phyloP scores from a whole-genome alignment of 2,797 vertebrate genomes.

The Parauchenoglanis ngamensis region DNA sequence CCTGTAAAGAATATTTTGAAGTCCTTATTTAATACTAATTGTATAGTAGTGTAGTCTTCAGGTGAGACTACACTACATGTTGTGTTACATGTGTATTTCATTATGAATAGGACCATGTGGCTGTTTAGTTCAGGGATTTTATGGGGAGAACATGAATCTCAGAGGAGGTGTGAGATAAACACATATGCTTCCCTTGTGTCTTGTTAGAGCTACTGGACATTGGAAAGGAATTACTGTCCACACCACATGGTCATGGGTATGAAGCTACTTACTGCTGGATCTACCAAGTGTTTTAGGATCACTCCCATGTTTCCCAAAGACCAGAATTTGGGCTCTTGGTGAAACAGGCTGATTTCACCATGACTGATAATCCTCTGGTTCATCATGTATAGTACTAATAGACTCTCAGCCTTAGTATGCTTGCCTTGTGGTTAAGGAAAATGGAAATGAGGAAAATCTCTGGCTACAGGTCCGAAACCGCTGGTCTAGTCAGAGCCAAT shows the following conservation, averaged over 20 bases:
- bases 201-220: constrained; percentile 20
- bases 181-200: constrained; percentile 11
- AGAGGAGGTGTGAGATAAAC: constrained; percentile 31
- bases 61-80: background rate
- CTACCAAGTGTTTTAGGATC: constrained; percentile 3
- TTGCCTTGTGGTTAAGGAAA: background rate
- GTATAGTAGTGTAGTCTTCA: background rate
- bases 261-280: background rate
- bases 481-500: background rate
- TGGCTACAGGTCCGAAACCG: background rate
- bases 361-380: background rate
- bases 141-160: constrained; percentile 19
- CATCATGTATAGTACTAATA: background rate
- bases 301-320: background rate
- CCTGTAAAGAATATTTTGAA: background rate
- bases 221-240: background rate
- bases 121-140: constrained; percentile 22
- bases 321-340: background rate
- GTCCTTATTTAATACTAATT: background rate
- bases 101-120: background rate
- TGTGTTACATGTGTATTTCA: constrained; percentile 17
- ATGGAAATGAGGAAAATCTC: background rate
- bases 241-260: background rate
- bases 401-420: background rate
- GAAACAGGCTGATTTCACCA: background rate